phyloP scores from a whole-genome alignment of 2,113 vertebrate species.

The Clarias batrachus region DNA sequence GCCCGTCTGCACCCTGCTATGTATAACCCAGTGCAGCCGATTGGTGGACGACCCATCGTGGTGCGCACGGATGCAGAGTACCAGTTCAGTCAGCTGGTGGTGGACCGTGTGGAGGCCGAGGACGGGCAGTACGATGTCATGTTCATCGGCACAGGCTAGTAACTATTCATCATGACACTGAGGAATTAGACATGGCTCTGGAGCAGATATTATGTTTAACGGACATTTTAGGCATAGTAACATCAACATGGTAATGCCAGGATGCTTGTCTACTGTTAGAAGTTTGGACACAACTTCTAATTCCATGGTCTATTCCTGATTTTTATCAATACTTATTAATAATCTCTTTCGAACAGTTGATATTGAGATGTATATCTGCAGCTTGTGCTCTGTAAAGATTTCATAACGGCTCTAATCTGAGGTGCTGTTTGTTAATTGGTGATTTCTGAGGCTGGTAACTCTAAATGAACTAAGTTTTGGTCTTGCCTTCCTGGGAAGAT shows the following conservation, averaged over 20 bases:
- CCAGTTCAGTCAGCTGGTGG: slow-evolving; percentile 97
- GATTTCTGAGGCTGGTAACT: too few species aligned
- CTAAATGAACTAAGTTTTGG: too few species aligned
- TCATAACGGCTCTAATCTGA: too few species aligned
- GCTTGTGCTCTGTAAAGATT: too few species aligned
- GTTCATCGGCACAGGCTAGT: slow-evolving; percentile 95
- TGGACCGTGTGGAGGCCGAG: slow-evolving; percentile 94
- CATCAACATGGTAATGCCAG: not conserved
- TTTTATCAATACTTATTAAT: too few species aligned
- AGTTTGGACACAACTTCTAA: too few species aligned
- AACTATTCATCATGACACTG: not conserved
- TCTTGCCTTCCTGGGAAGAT: too few species aligned
- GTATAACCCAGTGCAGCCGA: slow-evolving; percentile 91
- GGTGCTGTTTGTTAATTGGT: too few species aligned
- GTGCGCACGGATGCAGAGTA: slow-evolving; percentile 93
- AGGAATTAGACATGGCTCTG: not conserved
- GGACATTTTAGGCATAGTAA: not conserved
- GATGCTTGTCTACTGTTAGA: not conserved
- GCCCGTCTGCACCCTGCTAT: slow-evolving; percentile 94
- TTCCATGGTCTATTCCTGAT: too few species aligned
- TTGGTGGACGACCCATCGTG: slow-evolving; percentile 91
- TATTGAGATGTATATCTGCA: too few species aligned
- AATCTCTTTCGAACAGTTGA: too few species aligned
- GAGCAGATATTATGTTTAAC: not conserved
- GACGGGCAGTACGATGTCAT: slow-evolving; percentile 98